Conservation (phyloP, 2,113 vertebrate genomes). For the Malurus cyaneus region DNA sequence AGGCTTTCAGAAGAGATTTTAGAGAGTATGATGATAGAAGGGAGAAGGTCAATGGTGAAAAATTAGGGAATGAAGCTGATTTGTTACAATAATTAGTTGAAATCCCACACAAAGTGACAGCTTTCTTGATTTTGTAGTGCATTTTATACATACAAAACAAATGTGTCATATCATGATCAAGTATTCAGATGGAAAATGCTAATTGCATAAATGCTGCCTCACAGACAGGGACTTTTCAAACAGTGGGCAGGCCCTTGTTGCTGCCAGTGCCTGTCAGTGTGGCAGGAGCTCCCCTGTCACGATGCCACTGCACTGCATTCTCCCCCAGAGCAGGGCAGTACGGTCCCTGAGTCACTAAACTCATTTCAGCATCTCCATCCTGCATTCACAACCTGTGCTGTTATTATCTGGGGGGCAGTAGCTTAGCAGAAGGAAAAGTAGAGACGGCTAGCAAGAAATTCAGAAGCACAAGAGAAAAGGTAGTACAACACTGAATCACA, state of each 20-base stretch:
- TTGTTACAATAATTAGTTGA: background rate
- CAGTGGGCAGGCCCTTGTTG: background rate
- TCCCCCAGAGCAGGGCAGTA: background rate
- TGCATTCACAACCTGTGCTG: background rate
- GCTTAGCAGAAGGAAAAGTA: background rate
- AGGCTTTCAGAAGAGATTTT: background rate
- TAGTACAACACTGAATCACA: background rate
- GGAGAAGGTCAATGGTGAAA: background rate
- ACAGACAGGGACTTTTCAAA: background rate
- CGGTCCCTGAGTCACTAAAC: background rate
- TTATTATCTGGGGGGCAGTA: background rate
- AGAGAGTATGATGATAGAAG: background rate
- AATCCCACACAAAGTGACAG: background rate
- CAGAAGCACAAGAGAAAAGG: background rate
- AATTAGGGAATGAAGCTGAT: background rate
- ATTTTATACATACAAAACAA: background rate
- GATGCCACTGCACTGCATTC: background rate
- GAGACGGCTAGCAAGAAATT: background rate
- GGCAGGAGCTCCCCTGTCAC: background rate
- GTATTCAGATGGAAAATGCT: background rate
- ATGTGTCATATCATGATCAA: background rate
- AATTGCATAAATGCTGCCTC: background rate
- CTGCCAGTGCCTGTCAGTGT: background rate
- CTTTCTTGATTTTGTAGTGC: background rate
- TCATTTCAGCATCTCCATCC: background rate